Evolutionary conservation across 2,888 invertebrate species (phyloP).

Genomic region (Ametastegia equiseti): DNA sequence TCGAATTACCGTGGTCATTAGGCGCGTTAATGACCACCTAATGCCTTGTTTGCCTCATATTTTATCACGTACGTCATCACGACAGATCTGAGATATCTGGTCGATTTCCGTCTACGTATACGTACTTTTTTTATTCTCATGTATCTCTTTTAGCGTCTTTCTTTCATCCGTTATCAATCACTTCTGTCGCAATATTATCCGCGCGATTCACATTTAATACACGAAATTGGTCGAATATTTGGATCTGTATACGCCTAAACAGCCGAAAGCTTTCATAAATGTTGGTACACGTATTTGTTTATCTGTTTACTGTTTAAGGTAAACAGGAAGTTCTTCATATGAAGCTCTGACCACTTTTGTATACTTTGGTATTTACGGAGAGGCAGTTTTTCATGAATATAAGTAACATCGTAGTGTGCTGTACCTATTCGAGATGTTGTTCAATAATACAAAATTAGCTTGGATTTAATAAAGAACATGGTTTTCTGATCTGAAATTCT

Average conservation of each 20-base stretch:
- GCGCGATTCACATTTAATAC: not conserved
- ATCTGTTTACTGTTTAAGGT: too few relatives aligned
- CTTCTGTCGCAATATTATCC: not conserved
- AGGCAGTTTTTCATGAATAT: too few relatives aligned
- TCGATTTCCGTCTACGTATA: not conserved
- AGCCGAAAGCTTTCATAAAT: too few relatives aligned
- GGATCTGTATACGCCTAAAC: not conserved
- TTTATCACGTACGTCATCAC: not conserved
- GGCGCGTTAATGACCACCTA: constrained; percentile 5
- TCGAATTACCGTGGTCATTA: constrained; percentile 16
- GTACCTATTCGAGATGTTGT: too few relatives aligned
- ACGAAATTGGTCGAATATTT: not conserved
- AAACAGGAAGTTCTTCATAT: not conserved
- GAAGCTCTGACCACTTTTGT: too few relatives aligned
- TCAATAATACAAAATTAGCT: too few relatives aligned
- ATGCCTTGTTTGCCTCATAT: not conserved
- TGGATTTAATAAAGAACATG: too few relatives aligned
- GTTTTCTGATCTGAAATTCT: too few relatives aligned
- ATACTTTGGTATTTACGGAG: too few relatives aligned
- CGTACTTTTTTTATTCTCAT: not conserved
- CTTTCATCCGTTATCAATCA: not conserved
- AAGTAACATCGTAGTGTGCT: too few relatives aligned
- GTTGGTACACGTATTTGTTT: too few relatives aligned
- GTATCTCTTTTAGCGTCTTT: not conserved
- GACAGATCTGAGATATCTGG: constrained; percentile 12